These are phyloP conservation scores for Phoxinus dragarum DNA, from an alignment of 2,797 vertebrate genomes.

Conservation along the genomic window DNA sequence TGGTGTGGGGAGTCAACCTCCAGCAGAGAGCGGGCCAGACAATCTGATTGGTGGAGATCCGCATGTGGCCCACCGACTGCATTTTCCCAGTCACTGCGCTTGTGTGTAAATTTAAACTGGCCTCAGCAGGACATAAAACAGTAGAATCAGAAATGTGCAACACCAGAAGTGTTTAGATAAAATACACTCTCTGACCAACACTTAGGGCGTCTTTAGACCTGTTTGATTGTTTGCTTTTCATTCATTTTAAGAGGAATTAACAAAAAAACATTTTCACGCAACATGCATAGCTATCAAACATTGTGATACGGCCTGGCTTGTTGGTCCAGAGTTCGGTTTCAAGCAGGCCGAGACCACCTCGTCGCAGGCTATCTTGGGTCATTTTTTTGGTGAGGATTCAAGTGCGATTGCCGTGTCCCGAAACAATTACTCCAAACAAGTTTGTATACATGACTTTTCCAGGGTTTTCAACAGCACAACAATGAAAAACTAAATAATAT, in stretches of 20 bases:
- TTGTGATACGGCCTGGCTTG: neutral
- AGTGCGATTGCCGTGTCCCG: too few relatives aligned
- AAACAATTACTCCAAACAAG: too few relatives aligned
- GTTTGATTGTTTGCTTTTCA: neutral
- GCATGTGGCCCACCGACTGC: neutral
- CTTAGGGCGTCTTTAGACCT: neutral
- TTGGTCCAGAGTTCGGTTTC: too few relatives aligned
- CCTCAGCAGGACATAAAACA: neutral
- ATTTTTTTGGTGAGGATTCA: too few relatives aligned
- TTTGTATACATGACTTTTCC: neutral
- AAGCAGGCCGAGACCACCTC: too few relatives aligned
- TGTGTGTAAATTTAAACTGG: constrained; percentile 12
- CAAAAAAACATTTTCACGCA: neutral
- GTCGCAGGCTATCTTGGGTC: too few relatives aligned
- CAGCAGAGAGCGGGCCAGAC: neutral
- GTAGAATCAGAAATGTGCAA: neutral
- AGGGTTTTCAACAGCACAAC: neutral
- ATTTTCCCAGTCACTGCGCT: neutral
- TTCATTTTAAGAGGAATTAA: neutral
- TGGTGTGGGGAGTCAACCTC: neutral
- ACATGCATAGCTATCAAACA: neutral
- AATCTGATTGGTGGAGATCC: constrained; percentile 21
- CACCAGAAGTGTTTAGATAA: neutral
- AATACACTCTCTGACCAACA: constrained; percentile 5
- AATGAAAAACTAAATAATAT: neutral